Evolutionary conservation across 1,140 invertebrate genomes (phyloP), one percentile per base, ranked within the genome.

Genomic region (Scaptomyza montana): DNA sequence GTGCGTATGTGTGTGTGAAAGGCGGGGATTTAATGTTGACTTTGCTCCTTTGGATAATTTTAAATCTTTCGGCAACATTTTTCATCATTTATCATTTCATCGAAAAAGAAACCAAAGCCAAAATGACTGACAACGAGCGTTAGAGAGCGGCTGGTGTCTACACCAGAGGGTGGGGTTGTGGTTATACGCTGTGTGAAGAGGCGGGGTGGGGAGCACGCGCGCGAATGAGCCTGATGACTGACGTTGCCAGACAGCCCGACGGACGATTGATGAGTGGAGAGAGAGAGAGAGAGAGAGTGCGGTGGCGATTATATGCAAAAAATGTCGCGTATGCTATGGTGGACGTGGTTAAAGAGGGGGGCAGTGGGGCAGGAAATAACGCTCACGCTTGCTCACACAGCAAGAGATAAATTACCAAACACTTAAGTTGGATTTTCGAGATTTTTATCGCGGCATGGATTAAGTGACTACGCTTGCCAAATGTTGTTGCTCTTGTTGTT

Each of bases 31-130:
- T 78, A 60, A 68, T 80, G 81, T 85, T 85, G 80, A 85, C 80
- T 85, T 69, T 85, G 80, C 82, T 77, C 78, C 39, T 43, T 77
- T 67, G 84, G 84, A 87, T 86, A 73, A 89, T 86, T 86, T 90
- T 90, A 80, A 86, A 90, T 90, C 78, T 90, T 82, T 77, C 74
- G 73, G 70, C 84, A 90, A 91, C 79, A 89, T 90, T 86, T 89
- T 90, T 87, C 90, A 91, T 91, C 89, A 91, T 91, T 91, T 91
- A 91, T 91, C 90, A 91, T 91, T 84, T 90, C 85, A 91, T 91
- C 90, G 90, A 76, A 59, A 55, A 55, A 60, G 65, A 77, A 89
- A 78, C 72, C 79, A 89, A 84, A 89, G 66, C 68, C 73, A 84
- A 89, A 87, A 84, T 91, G 90, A 91, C 89, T 91, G 90, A 91